Evolutionary conservation across 2,888 invertebrate genomes (phyloP), one percentile per base, ranked within the genome.

Genomic region (Amblyteles armatorius): DNA sequence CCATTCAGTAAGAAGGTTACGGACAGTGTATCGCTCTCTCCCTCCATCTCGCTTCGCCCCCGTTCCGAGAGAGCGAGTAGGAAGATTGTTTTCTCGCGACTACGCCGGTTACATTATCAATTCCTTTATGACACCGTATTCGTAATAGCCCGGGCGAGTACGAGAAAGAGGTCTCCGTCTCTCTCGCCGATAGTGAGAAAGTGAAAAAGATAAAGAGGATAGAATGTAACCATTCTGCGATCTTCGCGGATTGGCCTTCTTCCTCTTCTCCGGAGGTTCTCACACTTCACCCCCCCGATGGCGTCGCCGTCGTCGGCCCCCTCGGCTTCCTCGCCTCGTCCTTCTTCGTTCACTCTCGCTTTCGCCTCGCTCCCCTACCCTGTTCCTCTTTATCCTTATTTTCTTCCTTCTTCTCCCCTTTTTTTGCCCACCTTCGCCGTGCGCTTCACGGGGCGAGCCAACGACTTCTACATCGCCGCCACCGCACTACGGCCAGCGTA

Each of bases 91-190:
- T 83, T 85, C 90, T 91, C 90, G 90, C 88, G 89, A 90, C 91
- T 90, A 89, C 91, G 72, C 82, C 88, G 90, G 92, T 93, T 92
- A 92, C 92, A 92, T 93, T 93, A 93, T 93, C 93, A 93, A 93
- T 93, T 93, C 93, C 92, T 92, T 93, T 93, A 92, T 92, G 92
- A 91, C 90, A 88, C 88, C 88, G 91, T 91, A 91, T 93, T 93
- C 93, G 93, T 93, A 93, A 93, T 91, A 93, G n/a, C 90, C 87
- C 44, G 44, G 44, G 16, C 16, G 90, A 88, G 83, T 84, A 83
- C 81, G 81, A 68, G 85, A 82, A 76, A 72, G 85, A 79, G 85
- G 79, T 29, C 26, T 13, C 44, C 13, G 44, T 48, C 44, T 48
- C 44, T 19, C 52, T 55, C 52, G 19, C 52, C 52, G 29, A 71